phyloP scores from a whole-genome alignment of 2,888 invertebrate genomes.

The Plutella xylostella region DNA sequence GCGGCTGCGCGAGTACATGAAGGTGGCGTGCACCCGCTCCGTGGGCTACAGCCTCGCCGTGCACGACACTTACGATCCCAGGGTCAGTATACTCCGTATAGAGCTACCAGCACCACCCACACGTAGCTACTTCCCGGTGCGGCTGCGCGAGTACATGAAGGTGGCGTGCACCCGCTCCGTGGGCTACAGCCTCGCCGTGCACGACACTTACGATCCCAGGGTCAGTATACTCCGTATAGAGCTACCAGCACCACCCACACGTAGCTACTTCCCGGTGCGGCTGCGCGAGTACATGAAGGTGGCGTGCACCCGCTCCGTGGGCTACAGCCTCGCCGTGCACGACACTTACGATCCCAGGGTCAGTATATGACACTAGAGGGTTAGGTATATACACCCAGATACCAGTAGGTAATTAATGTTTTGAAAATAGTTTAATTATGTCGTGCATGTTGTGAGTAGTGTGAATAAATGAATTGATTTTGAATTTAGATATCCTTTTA shows the following conservation, averaged over 20 bases:
- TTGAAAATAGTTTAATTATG: no score
- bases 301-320: slow-evolving; percentile 82
- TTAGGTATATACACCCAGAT: no score
- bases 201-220: slow-evolving; percentile 83
- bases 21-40: slow-evolving; percentile 85
- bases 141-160: slow-evolving; percentile 93
- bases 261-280: slow-evolving; percentile 94
- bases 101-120: slow-evolving; percentile 97
- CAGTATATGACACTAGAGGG: no score
- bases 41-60: slow-evolving; percentile 76
- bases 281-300: slow-evolving; percentile 95
- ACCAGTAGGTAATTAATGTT: no score
- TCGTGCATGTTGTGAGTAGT: no score
- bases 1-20: slow-evolving; percentile 91
- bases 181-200: slow-evolving; percentile 74
- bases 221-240: no score
- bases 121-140: slow-evolving; percentile 94
- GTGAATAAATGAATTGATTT: no score
- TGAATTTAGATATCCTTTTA: no score
- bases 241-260: slow-evolving; percentile 97
- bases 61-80: slow-evolving; percentile 82
- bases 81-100: no score
- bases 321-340: slow-evolving; percentile 73
- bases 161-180: slow-evolving; percentile 85
- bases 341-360: slow-evolving; percentile 86